phyloP scores from a whole-genome alignment of 1,140 invertebrate genomes.

The Formica exsecta region DNA sequence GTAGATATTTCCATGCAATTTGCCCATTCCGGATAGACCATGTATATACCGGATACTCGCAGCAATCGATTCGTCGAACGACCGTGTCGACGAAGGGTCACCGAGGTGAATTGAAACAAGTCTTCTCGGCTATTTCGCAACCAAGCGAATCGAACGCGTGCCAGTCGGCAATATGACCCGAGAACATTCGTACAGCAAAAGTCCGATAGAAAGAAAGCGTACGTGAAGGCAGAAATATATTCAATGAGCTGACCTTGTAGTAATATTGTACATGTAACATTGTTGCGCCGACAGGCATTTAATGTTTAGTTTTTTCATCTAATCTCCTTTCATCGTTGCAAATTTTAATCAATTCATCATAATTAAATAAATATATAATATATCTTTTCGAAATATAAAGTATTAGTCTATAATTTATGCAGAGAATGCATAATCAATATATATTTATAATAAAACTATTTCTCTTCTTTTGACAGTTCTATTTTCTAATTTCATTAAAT shows the following conservation, averaged over 20 bases:
- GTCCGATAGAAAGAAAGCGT: slow-evolving; percentile 55
- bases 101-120: slow-evolving; percentile 69
- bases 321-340: background rate
- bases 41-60: slow-evolving; percentile 67
- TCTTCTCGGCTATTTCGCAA: slow-evolving; percentile 70
- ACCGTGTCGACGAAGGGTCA: slow-evolving; percentile 72
- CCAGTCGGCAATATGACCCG: slow-evolving; percentile 63
- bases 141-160: slow-evolving; percentile 74
- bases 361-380: background rate
- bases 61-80: slow-evolving; percentile 77
- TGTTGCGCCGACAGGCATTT: background rate
- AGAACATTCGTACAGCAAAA: slow-evolving; percentile 62
- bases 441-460: background rate
- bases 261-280: background rate
- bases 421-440: background rate
- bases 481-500: background rate
- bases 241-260: slow-evolving; percentile 15
- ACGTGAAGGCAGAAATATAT: slow-evolving; percentile 7
- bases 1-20: slow-evolving; percentile 56
- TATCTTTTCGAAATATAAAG: background rate
- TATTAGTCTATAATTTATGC: background rate
- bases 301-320: background rate
- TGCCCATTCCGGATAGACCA: slow-evolving; percentile 59
- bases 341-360: background rate
- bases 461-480: background rate